Evolutionary conservation across 2,113 vertebrate genomes (phyloP).

Genomic region (Xenotilapia flavipinnis): DNA sequence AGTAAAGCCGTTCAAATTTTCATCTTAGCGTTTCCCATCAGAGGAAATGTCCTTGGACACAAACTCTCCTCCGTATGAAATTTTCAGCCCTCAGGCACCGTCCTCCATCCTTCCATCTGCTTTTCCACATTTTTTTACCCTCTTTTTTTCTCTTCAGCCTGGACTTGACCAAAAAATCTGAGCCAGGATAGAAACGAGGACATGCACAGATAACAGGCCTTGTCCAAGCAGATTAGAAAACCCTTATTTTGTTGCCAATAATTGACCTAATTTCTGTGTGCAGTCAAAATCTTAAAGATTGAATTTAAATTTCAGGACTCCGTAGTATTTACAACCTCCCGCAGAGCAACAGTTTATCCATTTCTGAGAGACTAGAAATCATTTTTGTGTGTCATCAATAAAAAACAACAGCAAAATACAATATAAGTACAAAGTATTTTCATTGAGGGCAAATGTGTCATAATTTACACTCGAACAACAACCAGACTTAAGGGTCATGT

Average conservation of each 20-base stretch:
- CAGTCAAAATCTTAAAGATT: neutral
- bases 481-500: neutral
- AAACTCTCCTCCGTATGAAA: constrained; percentile 9
- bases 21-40: neutral
- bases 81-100: neutral
- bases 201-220: constrained; percentile 35
- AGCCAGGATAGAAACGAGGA: constrained; percentile 50
- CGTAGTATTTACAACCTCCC: neutral
- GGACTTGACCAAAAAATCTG: constrained; percentile 7
- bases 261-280: constrained; percentile 38
- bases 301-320: neutral
- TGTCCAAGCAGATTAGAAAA: constrained; percentile 47
- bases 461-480: neutral
- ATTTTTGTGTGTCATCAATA: neutral
- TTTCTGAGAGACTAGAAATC: neutral
- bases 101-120: constrained; percentile 7
- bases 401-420: neutral
- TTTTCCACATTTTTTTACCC: neutral
- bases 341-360: neutral
- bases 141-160: neutral
- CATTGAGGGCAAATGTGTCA: neutral
- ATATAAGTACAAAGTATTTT: neutral
- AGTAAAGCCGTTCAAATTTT: neutral
- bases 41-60: neutral
- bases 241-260: constrained; percentile 24